Base-by-base conservation (phyloP, 2,888 invertebrate species). In the Apamea crenata region DNA sequence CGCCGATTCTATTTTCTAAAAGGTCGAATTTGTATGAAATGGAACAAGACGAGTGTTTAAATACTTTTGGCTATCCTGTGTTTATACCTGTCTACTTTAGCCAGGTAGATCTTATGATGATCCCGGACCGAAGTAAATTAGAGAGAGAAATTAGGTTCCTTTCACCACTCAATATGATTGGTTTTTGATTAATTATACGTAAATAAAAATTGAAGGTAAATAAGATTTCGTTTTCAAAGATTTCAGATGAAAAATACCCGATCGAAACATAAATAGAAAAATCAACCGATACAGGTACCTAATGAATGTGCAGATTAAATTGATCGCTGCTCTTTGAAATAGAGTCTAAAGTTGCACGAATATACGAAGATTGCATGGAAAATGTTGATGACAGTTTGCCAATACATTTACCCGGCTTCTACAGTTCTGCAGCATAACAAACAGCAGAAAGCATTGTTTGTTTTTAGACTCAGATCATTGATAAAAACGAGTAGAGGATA, bases 11-110 rank as follows among this genome's bases (percentile, higher is more conserved):
- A 82, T 83, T 76, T 78, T 76, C 47, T 8, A 73, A 76, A 73
- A 79, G 83, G 74, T 82, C 72, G 50, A 73, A 69, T 61, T 74
- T 82, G 25, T 70, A 71, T 82, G 47, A 66, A 66, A 78, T 71
- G 16, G 47, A 68, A 74, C 68, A 73, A 53, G 14, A 69, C 47
- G 25, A 29, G 36, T 50, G 7, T 78, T 65, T 59, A 69, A 65
- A 47, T 61, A 53, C 53, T 40, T 44, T 36, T 63, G 25, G 2
- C n/a, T 47, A 50, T 40, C 25, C 8, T 59, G 18, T 61, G 25
- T 53, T 25, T n/a, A 21, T 2, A 29, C 1, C 1, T 3, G 36
- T 21, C 5, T 32, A 40, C 44, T 14, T 77, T 4, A 16, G 14
- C 10, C 16, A 32, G 14, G 18, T 68, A 14, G 2, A 77, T 59